Conservation (phyloP, 2,888 invertebrate species). For the Cremastinae sp. region DNA sequence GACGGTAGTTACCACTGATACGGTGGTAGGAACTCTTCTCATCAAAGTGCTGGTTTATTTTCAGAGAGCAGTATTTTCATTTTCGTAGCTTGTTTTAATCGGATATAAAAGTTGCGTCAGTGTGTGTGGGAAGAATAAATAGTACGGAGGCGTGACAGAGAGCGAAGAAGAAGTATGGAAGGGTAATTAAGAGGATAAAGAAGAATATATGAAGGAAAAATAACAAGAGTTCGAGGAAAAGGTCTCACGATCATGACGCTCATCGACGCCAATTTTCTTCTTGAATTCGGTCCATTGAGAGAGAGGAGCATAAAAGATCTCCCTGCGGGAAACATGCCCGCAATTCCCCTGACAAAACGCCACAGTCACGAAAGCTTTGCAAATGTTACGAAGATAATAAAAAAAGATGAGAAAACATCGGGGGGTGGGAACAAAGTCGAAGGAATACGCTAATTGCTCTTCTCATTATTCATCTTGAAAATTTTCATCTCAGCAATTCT, state of each 20-base stretch:
- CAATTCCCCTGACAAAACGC: conserved; percentile 40
- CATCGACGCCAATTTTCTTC: conserved; percentile 39
- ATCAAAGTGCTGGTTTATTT: conserved; percentile 75
- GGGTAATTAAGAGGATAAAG: conserved; percentile 25
- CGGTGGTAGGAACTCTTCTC: too few species aligned
- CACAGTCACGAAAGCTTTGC: conserved; percentile 4
- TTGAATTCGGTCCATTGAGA: conserved; percentile 61
- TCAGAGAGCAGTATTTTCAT: conserved; percentile 71
- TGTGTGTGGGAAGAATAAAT: conserved; percentile 35
- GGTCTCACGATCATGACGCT: conserved; percentile 37
- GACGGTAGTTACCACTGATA: too few species aligned
- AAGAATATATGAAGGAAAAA: conserved; percentile 27
- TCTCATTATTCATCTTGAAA: conserved; percentile 16
- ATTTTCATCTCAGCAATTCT: conserved; percentile 13
- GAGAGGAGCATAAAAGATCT: conserved; percentile 13
- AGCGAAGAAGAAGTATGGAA: conserved; percentile 31
- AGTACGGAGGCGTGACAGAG: conserved; percentile 25
- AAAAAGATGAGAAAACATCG: background rate
- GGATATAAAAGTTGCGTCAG: conserved; percentile 42
- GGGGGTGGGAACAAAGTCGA: conserved; percentile 16
- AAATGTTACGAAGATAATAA: background rate
- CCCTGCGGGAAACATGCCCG: background rate
- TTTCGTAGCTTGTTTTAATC: conserved; percentile 73
- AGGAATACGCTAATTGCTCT: conserved; percentile 32
- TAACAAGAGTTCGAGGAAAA: conserved; percentile 16